Conservation (phyloP, 2,797 vertebrate species). For the Sebastiscus albofasciatus region DNA sequence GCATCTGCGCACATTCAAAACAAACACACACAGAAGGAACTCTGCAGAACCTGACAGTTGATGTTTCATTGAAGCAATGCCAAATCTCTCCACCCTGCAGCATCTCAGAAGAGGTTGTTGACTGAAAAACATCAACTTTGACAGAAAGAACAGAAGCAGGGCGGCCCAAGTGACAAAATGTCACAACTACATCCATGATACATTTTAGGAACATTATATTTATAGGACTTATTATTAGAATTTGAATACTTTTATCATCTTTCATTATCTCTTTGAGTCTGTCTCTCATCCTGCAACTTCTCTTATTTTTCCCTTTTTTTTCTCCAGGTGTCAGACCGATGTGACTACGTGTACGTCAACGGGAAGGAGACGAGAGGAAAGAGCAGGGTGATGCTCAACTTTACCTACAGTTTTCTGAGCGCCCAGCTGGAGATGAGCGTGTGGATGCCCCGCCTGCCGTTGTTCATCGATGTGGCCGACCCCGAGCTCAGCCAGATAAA, state of each 20-base stretch:
- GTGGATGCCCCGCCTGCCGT: conserved; percentile 92
- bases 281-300: not conserved
- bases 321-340: conserved; percentile 90
- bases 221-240: not conserved
- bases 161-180: not conserved
- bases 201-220: not conserved
- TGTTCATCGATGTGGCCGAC: conserved; percentile 92
- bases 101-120: not conserved
- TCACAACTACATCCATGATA: not conserved
- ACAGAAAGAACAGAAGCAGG: conserved; percentile 4
- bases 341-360: conserved; percentile 93
- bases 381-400: conserved; percentile 86
- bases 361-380: conserved; percentile 93
- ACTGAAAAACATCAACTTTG: not conserved
- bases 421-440: conserved; percentile 89
- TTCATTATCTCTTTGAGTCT: not conserved
- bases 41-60: conserved; percentile 27
- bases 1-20: conserved; percentile 4
- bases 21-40: not conserved
- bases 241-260: not conserved
- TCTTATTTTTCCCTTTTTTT: not conserved
- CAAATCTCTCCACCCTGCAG: conserved; percentile 5
- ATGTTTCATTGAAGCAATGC: conserved; percentile 23
- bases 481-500: conserved; percentile 95
- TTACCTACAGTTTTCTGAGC: conserved; percentile 91